These are phyloP conservation scores for Pandemis corylana DNA, from an alignment of 2,888 invertebrate genomes.

Conservation along the genomic window DNA sequence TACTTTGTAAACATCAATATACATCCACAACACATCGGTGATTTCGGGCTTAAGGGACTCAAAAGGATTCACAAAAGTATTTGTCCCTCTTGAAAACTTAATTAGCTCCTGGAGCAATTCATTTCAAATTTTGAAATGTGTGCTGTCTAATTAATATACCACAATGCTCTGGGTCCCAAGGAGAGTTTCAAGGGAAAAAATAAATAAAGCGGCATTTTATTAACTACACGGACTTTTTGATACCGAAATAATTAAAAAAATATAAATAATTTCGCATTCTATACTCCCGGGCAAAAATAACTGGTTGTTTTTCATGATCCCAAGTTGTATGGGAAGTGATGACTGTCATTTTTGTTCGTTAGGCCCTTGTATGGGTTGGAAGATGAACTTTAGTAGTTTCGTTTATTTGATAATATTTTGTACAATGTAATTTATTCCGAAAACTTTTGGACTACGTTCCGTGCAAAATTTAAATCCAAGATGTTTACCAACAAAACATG, in stretches of 20 bases:
- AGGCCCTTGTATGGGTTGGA: too few relatives aligned
- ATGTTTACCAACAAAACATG: too few relatives aligned
- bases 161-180: neutral
- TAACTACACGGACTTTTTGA: neutral
- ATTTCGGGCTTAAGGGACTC: neutral
- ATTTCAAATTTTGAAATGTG: neutral
- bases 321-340: too few relatives aligned
- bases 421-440: neutral
- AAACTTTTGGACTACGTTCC: neutral
- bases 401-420: neutral
- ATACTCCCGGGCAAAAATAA: too few relatives aligned
- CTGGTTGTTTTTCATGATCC: too few relatives aligned
- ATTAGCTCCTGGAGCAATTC: neutral
- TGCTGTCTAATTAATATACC: neutral
- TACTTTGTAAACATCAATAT: neutral
- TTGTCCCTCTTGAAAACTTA: neutral
- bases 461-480: too few relatives aligned
- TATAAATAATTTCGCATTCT: too few relatives aligned
- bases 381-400: too few relatives aligned
- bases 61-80: neutral
- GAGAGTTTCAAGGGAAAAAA: neutral
- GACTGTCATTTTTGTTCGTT: too few relatives aligned
- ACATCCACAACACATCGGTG: neutral
- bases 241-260: neutral
- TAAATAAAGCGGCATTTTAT: neutral